Evolutionary conservation across 2,888 invertebrate genomes (phyloP), one percentile per base, ranked within the genome.

Genomic region (Tolmerus cingulatus): DNA sequence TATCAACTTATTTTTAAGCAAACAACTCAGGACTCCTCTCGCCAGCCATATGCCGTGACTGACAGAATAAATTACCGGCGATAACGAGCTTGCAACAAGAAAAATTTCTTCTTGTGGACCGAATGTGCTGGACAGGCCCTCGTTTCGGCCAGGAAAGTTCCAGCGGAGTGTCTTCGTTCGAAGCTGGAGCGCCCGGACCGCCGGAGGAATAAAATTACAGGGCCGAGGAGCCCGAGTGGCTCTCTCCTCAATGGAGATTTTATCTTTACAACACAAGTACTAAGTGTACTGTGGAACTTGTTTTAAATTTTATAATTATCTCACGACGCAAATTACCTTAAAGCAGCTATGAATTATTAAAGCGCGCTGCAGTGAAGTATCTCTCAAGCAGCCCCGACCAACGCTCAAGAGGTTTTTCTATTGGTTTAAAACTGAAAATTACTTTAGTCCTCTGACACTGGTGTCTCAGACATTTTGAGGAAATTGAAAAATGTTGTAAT

Each of bases 51-150:
- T 76, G 76, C 76, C 76, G 76, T 76, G 76, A 76, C 76, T 76
- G 76, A 76, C 76, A 76, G 76, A 19, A 76, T 76, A 76, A 76
- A 76, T 76, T 76, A 76, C 76, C 34, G 40, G 76, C 76, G 40
- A 76, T 34, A 76, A 76, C 76, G 76, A 76, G 37, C 40, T 76
- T 76, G 76, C 76, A 37, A 76, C 76, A 34, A 76, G 76, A 76
- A 76, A 76, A 76, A 76, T 76, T 76, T 16, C 76, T 76, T 76
- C 76, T 76, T 16, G 34, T 16, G 76, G 76, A 76, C 37, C 76
- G 40, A 76, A 76, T 76, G 76, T 76, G 40, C 76, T 14, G 30
- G 76, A 76, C 76, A 76, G 76, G 76, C 37, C 19, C 76, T 9
- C 14, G 23, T 66, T 66, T 12, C 23, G 66, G 66, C 9, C 7